Percentiles rank a stretch among this genome's conserved stretches.
Conservation (phyloP, 2,888 invertebrate genomes). For the Venusia cambrica region DNA sequence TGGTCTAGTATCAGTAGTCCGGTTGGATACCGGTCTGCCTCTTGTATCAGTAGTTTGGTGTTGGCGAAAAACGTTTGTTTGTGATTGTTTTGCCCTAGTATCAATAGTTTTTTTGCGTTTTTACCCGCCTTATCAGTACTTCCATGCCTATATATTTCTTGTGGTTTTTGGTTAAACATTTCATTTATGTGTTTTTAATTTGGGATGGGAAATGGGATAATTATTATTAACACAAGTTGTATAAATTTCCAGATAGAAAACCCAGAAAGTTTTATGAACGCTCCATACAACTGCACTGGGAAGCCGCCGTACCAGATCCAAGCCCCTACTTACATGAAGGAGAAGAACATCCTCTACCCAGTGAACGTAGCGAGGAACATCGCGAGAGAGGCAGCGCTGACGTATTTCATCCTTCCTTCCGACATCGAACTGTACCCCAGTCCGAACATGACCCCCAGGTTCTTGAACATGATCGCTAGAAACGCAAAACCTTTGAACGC, state of each 20-base stretch:
- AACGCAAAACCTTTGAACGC: constrained; percentile 83
- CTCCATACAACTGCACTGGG: constrained; percentile 86
- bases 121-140: no score
- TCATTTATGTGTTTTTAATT: no score
- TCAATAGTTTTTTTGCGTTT: no score
- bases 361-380: constrained; percentile 95
- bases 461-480: constrained; percentile 91
- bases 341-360: constrained; percentile 91
- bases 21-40: no score
- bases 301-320: constrained; percentile 85
- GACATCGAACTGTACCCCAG: constrained; percentile 96
- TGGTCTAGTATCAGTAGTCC: no score
- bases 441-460: constrained; percentile 88
- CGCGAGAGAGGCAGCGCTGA: constrained; percentile 91
- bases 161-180: no score
- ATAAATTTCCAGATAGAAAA: constrained; percentile 83
- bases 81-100: no score
- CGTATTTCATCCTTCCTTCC: constrained; percentile 91
- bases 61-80: no score
- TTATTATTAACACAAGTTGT: no score
- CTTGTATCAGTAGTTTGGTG: no score
- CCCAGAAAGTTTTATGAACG: constrained; percentile 81
- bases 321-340: constrained; percentile 87
- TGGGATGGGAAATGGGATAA: no score
- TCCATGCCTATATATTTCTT: no score